Conservation (phyloP, 2,888 invertebrate genomes). For the Drosophila anceps region DNA sequence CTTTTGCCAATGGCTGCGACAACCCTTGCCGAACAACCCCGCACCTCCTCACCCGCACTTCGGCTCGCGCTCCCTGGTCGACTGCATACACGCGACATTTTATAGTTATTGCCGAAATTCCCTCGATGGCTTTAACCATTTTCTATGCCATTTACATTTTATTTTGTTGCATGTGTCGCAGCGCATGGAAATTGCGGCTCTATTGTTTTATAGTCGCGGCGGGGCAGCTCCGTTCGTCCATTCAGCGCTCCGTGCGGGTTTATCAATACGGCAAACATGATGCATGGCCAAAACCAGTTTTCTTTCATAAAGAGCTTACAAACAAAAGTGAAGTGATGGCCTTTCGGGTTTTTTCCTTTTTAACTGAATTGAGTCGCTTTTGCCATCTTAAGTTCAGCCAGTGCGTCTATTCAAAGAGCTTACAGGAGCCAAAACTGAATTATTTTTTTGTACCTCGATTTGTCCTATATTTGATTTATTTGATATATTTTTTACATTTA, state of each 20-base stretch:
- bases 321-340: conserved; percentile 8
- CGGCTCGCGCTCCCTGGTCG: conserved; percentile 36
- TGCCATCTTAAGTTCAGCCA: not conserved
- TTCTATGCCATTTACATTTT: conserved; percentile 72
- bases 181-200: conserved; percentile 64
- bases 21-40: conserved; percentile 37
- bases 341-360: not conserved
- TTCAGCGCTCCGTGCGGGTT: conserved; percentile 21
- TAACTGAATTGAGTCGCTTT: not conserved
- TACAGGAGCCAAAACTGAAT: not conserved
- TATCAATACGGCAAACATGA: conserved; percentile 62
- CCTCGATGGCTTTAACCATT: conserved; percentile 75
- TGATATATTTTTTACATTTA: too few species aligned
- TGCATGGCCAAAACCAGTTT: conserved; percentile 30
- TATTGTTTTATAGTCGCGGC: conserved; percentile 74
- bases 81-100: conserved; percentile 73
- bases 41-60: not conserved
- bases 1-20: conserved; percentile 68
- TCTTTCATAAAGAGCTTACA: conserved; percentile 12
- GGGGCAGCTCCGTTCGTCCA: conserved; percentile 17
- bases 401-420: not conserved
- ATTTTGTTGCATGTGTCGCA: conserved; percentile 68
- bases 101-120: conserved; percentile 80
- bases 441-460: not conserved
- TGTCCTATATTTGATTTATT: too few species aligned